A percentile compares a stretch with the other conserved stretches of the same genome.
Evolutionary conservation across 2,113 vertebrate species (phyloP).

Genomic region (Noturus placidus): DNA sequence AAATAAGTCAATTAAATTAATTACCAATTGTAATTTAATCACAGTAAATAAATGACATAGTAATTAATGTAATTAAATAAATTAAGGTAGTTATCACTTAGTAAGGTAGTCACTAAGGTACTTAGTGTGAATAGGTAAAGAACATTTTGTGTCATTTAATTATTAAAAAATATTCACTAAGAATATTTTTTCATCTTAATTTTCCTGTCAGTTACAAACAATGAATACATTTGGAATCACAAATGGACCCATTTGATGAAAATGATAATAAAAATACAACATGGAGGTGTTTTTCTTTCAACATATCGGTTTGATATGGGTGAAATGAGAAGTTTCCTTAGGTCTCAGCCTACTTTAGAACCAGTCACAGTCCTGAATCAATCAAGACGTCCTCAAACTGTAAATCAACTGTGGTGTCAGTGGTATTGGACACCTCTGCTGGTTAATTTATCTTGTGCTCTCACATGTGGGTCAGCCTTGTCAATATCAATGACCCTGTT

Average conservation of each 20-base stretch:
- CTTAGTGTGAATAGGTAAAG: background rate
- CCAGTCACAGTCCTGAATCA: conserved; percentile 11
- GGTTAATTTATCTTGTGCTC: conserved; percentile 37
- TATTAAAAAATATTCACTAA: background rate
- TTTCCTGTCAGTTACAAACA: background rate
- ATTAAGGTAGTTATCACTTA: background rate
- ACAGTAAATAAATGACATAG: too few relatives aligned
- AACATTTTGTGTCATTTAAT: background rate
- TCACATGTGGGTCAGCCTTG: conserved; percentile 32
- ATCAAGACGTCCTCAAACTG: conserved; percentile 32
- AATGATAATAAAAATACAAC: background rate
- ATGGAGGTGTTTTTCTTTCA: background rate
- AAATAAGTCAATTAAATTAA: background rate
- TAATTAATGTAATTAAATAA: background rate
- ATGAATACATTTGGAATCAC: background rate
- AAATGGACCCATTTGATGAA: background rate
- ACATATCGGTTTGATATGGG: background rate
- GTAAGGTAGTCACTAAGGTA: background rate
- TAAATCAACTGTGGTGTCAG: conserved; percentile 28
- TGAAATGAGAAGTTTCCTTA: background rate
- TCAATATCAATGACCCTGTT: conserved; percentile 40
- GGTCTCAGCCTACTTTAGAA: conserved; percentile 6
- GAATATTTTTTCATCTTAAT: background rate
- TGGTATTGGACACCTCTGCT: conserved; percentile 23
- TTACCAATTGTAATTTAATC: too few relatives aligned